Evolutionary conservation across 2,113 vertebrate genomes (phyloP).

Genomic region (Poeciliopsis occidentalis): DNA sequence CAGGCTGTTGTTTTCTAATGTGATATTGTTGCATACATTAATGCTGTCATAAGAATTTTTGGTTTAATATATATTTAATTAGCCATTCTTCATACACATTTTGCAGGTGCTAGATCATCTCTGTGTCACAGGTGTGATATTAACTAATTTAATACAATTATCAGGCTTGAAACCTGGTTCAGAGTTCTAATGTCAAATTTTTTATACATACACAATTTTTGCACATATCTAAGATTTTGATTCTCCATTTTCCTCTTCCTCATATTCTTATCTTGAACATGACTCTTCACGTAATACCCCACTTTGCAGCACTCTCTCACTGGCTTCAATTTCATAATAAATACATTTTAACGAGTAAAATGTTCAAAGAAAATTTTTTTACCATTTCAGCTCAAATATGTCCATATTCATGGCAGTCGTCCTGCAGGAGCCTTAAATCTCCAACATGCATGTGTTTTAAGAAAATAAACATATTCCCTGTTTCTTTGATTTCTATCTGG

Average conservation of each 20-base stretch:
- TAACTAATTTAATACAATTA: conserved; percentile 30
- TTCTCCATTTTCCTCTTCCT: conserved; percentile 2
- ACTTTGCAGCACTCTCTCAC: background rate
- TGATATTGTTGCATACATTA: no score
- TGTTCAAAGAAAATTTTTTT: conserved; percentile 34
- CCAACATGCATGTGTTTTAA: conserved; percentile 32
- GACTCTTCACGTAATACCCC: conserved; percentile 7
- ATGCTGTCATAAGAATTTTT: no score
- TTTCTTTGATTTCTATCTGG: conserved; percentile 63
- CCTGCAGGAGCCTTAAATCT: conserved; percentile 51
- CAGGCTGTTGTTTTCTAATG: no score
- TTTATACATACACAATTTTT: conserved; percentile 32
- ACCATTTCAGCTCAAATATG: conserved; percentile 39
- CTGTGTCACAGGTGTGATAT: background rate
- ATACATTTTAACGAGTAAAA: conserved; percentile 43
- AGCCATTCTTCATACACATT: background rate
- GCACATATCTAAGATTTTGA: conserved; percentile 10
- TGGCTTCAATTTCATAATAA: conserved; percentile 25
- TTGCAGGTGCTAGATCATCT: background rate
- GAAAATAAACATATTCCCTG: conserved; percentile 56
- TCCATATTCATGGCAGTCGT: conserved; percentile 47
- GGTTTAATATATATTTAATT: background rate
- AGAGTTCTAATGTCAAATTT: conserved; percentile 33
- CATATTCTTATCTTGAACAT: conserved; percentile 7
- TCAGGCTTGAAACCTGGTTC: conserved; percentile 41